Base-by-base conservation (phyloP, 2,888 invertebrate genomes). In the Nasonovia ribisnigri region DNA sequence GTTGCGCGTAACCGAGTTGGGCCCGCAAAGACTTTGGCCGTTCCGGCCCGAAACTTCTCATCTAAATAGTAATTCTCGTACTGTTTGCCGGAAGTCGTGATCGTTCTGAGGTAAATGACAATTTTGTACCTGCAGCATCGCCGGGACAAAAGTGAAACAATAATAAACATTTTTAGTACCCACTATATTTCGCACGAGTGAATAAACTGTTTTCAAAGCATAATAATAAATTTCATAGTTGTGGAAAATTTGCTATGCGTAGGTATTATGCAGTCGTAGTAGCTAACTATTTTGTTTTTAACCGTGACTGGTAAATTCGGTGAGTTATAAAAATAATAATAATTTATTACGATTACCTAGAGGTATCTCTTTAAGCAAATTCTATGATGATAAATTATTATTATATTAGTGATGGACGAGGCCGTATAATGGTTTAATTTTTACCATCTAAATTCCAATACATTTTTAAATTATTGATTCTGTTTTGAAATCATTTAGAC, bases 21-120 rank as follows among this genome's bases (percentile, higher is more conserved):
- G 67, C 48, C 88, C 48, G 67, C 87, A 29, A 88, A 88, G 92
- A 88, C 67, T 92, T 92, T 51, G 60, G 92, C 36, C 92, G 92
- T 92, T 92, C 92, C 92, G 92, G 86, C 67, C 67, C 42, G 29
- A 92, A 92, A 92, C 88, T 92, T 92, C 92, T 67, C 92, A 51
- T 92, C 51, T 67, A 92, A 92, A 92, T 88, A 67, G 88, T 92
- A 88, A 92, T 87, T 48, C 60, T 60, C 60, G 60, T 48, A 48
- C 87, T 16, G 29, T 67, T 60, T 60, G 48, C 87, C 92, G 87
- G 92, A 87, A 92, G 86, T 92, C 92, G 29, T 46, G 84, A 91
- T 87, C 60, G 48, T 92, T 67, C 46, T 48, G 91, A 87, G 86
- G 91, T 92, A 92, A 86, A 91, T 57, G 86, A 84, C 46, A 60